phyloP scores from a whole-genome alignment of 1,140 invertebrate genomes.

The Semibalanus balanoides region DNA sequence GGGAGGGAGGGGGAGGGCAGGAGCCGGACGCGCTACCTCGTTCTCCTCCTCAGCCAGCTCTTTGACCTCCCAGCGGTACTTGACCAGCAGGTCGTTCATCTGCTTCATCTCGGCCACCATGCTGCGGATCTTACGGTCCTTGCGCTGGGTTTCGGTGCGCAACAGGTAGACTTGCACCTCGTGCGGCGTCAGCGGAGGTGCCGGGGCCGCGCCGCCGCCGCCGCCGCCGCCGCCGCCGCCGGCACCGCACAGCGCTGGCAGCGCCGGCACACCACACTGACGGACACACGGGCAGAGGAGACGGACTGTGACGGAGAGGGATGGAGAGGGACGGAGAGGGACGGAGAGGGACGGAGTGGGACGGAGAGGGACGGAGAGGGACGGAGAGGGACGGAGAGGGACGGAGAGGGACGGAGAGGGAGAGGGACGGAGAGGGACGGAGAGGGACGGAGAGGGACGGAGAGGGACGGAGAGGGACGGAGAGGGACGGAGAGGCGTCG shows the following conservation, averaged over 20 bases:
- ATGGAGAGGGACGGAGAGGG: background rate
- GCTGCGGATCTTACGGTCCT: conserved; percentile 26
- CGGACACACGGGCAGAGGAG: background rate
- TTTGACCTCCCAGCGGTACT: conserved; percentile 28
- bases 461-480: too few relatives aligned
- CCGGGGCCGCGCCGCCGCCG: background rate
- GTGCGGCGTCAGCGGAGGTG: conserved; percentile 16
- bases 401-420: too few relatives aligned
- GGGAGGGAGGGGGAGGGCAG: background rate
- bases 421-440: too few relatives aligned
- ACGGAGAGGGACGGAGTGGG: background rate
- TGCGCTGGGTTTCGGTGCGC: conserved; percentile 25
- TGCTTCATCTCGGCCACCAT: conserved; percentile 27
- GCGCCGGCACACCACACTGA: too few relatives aligned
- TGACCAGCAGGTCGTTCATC: conserved; percentile 26
- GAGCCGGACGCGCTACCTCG: conserved; percentile 19
- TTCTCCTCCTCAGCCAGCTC: conserved; percentile 28
- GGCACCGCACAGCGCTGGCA: too few relatives aligned
- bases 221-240: too few relatives aligned
- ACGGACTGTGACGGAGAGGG: background rate
- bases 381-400: too few relatives aligned
- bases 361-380: too few relatives aligned
- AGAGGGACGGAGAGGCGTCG: too few relatives aligned
- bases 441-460: too few relatives aligned
- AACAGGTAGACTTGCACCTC: conserved; percentile 21